Evolutionary conservation across 2,113 vertebrate species (phyloP).

Genomic region (Noturus placidus): DNA sequence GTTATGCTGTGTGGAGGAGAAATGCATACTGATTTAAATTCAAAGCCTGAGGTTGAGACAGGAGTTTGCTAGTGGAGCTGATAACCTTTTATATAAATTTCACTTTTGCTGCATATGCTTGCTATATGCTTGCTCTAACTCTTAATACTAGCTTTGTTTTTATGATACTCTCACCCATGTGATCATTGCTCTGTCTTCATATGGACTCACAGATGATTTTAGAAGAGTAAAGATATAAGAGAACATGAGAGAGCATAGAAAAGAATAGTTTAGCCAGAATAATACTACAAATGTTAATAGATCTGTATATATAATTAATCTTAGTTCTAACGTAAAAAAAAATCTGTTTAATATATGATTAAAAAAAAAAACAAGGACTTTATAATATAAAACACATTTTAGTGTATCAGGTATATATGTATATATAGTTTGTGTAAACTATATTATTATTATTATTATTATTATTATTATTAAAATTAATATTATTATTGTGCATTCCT

Average conservation of each 20-base stretch:
- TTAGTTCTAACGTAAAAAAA: not conserved
- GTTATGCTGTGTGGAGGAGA: slow-evolving; percentile 32
- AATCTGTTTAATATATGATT: not conserved
- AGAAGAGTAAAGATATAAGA: not conserved
- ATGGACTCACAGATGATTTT: not conserved
- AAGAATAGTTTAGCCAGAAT: not conserved
- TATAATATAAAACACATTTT: not conserved
- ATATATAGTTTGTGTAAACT: not conserved
- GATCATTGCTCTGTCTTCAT: not conserved
- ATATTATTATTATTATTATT: not conserved
- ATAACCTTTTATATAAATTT: not conserved
- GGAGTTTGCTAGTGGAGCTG: not conserved
- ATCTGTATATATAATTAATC: not conserved
- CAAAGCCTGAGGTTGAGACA: not conserved
- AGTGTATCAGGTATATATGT: not conserved
- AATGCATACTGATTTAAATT: slow-evolving; percentile 16
- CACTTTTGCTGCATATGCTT: not conserved
- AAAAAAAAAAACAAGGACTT: not conserved
- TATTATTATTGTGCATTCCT: not conserved
- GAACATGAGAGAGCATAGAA: not conserved
- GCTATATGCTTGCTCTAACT: not conserved
- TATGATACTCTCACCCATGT: not conserved
- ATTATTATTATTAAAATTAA: not conserved
- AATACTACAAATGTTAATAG: not conserved
- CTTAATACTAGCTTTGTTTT: not conserved